Evolutionary conservation across 2,797 vertebrate species (phyloP), one percentile per base, ranked within the genome.

Genomic region (Zalophus californianus): DNA sequence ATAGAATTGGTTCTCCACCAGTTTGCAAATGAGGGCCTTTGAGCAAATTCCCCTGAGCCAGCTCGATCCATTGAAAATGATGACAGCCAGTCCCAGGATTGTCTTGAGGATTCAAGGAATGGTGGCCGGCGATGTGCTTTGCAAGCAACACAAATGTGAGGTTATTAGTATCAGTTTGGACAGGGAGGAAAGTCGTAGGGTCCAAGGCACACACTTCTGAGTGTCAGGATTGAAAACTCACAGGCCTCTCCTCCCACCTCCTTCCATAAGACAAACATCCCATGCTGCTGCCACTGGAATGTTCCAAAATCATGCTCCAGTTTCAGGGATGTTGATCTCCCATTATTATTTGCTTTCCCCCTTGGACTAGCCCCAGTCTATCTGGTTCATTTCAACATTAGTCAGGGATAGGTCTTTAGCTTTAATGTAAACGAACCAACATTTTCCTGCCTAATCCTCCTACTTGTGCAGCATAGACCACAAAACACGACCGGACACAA

Each of bases 311-410:
- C 82, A 41, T 3, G 21, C 29, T 97, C 83, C 5, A 2, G 44
- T 91, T 66, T 91, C 90, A 82, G 80, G 86, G 27, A 38, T 32
- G 6, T 38, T 10, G 2, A 20, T n/a, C 64, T 84, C 62, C 25
- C 32, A 48, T 85, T 75, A 68, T 66, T 32, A 50, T n/a, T 96
- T 52, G 62, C 70, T 68, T 86, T 29, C 58, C 44, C 64, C 72
- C 29, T 54, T 80, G 56, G 35, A 80, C 50, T 56, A 82, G 77
- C 38, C 60, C 52, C 25, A 48, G 78, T 94, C 64, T 79, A 95
- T 56, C 50, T 41, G 56, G n/a, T 60, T 84, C 85, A 92, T 82
- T 82, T 93, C 80, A 91, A 20, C 75, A 62, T 80, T 95, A 85
- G 72, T 82, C 38, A 60, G 64, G 77, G 77, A 85, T 95, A 56